Evolutionary conservation across 2,888 invertebrate genomes (phyloP).

Genomic region (Dasypolia templi): DNA sequence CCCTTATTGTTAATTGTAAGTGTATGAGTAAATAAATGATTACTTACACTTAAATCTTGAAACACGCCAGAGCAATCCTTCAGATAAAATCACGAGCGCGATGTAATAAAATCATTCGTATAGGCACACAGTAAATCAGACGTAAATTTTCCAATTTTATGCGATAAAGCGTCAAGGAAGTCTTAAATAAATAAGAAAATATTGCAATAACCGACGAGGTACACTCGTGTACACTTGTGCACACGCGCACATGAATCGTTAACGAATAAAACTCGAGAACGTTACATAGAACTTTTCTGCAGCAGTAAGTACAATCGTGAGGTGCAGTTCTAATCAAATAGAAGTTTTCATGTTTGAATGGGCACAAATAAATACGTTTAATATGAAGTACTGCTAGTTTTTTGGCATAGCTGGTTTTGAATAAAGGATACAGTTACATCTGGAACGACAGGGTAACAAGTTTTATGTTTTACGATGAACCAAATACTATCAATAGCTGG

Average conservation of each 20-base stretch:
- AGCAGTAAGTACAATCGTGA: slow-evolving; percentile 7
- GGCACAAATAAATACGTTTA: neutral
- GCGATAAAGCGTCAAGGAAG: slow-evolving; percentile 6
- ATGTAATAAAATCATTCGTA: slow-evolving; percentile 3
- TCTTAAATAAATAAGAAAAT: slow-evolving; percentile 46
- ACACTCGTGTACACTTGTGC: slow-evolving; percentile 14
- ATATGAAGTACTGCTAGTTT: neutral
- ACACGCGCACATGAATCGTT: slow-evolving; percentile 12
- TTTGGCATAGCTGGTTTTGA: neutral
- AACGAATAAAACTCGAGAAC: slow-evolving; percentile 31
- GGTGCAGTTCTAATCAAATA: neutral
- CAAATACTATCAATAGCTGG: neutral
- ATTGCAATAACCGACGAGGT: slow-evolving; percentile 24
- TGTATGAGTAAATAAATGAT: no score
- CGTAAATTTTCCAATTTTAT: slow-evolving; percentile 38
- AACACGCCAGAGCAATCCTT: neutral
- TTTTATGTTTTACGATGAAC: neutral
- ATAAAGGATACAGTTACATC: neutral
- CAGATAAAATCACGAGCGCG: neutral
- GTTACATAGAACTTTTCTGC: slow-evolving; percentile 14
- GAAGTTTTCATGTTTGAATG: neutral
- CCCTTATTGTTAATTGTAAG: no score
- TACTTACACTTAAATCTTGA: neutral
- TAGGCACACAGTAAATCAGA: slow-evolving; percentile 15
- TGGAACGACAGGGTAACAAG: neutral